phyloP scores from a whole-genome alignment of 2,888 invertebrate genomes.

The Cheilosia grossa region DNA sequence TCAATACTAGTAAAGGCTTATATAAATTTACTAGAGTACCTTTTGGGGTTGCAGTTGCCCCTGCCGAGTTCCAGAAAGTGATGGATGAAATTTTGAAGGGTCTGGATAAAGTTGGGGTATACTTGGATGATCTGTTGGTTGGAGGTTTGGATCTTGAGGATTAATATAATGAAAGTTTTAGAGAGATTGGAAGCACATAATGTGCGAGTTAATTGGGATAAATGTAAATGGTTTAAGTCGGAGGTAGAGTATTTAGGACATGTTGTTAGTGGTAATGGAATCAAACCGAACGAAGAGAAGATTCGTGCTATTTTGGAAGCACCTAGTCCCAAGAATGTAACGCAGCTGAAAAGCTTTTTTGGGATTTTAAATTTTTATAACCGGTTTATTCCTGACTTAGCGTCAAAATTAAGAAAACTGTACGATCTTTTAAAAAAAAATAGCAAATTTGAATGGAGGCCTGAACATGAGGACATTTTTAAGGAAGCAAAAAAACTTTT shows the following conservation, averaged over 20 bases:
- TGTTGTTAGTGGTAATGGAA: conserved; percentile 24
- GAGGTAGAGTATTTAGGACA: conserved; percentile 22
- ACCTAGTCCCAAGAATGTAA: conserved; percentile 55
- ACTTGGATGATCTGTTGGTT: conserved; percentile 43
- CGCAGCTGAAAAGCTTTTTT: conserved; percentile 61
- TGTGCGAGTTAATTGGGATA: conserved; percentile 23
- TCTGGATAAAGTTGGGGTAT: conserved; percentile 37
- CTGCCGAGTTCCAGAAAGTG: conserved; percentile 49
- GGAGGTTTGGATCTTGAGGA: conserved; percentile 25
- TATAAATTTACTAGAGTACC: conserved; percentile 35
- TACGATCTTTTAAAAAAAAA: conserved; percentile 70
- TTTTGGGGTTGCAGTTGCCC: conserved; percentile 53
- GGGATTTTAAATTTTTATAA: conserved; percentile 60
- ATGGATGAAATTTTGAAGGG: conserved; percentile 38
- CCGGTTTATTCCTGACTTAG: conserved; percentile 53
- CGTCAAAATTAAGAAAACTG: conserved; percentile 58
- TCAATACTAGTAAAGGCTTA: conserved; percentile 8
- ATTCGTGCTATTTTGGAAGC: conserved; percentile 55
- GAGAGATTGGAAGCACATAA: conserved; percentile 20
- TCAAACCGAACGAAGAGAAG: conserved; percentile 55
- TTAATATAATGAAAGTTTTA: conserved; percentile 18
- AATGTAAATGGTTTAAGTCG: conserved; percentile 51
- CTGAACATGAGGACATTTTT: conserved; percentile 34
- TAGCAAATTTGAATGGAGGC: conserved; percentile 58
- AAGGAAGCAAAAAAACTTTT: conserved; percentile 47